phyloP scores from a whole-genome alignment of 1,140 invertebrate genomes.

The Myzus persicae region DNA sequence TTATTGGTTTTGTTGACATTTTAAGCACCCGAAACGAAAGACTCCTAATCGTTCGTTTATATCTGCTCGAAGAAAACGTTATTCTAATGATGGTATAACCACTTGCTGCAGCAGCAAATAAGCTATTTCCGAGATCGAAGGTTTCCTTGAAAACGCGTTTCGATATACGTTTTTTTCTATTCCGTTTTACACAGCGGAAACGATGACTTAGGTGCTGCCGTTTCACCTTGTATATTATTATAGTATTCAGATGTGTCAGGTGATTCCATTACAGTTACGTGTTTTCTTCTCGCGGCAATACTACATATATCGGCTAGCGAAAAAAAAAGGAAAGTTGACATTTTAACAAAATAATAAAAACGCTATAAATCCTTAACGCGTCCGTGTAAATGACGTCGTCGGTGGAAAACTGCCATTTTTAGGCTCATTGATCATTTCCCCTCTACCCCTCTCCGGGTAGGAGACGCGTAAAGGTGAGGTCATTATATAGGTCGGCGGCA shows the following conservation, averaged over 20 bases:
- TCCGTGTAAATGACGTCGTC: not conserved
- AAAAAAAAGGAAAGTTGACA: not conserved
- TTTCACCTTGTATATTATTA: not conserved
- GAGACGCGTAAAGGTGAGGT: not conserved
- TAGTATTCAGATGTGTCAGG: not conserved
- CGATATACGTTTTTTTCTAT: not conserved
- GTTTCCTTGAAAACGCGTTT: not conserved
- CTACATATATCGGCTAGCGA: not conserved
- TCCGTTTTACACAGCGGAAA: not conserved
- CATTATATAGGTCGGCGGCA: not conserved
- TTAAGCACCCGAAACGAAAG: too few relatives aligned
- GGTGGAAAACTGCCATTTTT: not conserved
- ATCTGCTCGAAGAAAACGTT: not conserved
- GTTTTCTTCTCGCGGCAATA: not conserved
- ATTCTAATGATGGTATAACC: not conserved
- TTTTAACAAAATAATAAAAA: not conserved
- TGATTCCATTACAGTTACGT: not conserved
- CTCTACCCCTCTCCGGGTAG: not conserved
- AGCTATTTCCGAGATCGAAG: not conserved
- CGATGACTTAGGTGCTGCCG: not conserved
- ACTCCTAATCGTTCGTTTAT: not conserved
- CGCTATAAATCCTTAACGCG: not conserved
- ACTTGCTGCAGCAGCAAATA: too few relatives aligned
- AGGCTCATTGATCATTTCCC: not conserved
- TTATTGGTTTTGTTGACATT: too few relatives aligned